These are phyloP conservation scores for Aix galericulata DNA, from an alignment of 2,113 vertebrate species.

Conservation along the genomic window DNA sequence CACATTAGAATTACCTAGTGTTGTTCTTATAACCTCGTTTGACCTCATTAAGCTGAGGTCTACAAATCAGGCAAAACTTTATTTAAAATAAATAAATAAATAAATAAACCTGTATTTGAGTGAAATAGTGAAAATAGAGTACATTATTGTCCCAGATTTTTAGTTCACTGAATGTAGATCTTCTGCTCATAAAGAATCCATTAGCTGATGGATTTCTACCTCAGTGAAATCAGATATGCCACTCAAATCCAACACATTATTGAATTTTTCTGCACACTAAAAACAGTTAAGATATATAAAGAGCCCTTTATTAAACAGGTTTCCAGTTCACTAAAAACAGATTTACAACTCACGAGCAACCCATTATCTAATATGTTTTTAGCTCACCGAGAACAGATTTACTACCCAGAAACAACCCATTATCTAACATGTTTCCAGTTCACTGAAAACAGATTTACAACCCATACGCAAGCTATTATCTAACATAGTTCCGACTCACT, in stretches of 20 bases:
- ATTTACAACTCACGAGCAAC: slow-evolving; percentile 74
- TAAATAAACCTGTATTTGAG: background rate
- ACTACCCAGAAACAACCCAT: slow-evolving; percentile 75
- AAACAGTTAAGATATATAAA: slow-evolving; percentile 55
- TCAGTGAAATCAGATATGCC: slow-evolving; percentile 34
- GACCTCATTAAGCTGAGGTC: background rate
- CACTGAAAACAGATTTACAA: slow-evolving; percentile 83
- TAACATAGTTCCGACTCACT: slow-evolving; percentile 81
- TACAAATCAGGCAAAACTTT: background rate
- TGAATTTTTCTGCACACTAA: slow-evolving; percentile 4
- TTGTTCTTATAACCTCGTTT: background rate
- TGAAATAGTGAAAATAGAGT: background rate
- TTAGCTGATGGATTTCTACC: background rate
- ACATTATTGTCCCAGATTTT: background rate
- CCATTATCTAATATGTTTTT: slow-evolving; percentile 74
- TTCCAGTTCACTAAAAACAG: slow-evolving; percentile 72
- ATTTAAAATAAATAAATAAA: background rate
- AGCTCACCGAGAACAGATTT: slow-evolving; percentile 81
- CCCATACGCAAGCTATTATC: slow-evolving; percentile 80
- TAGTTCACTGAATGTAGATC: background rate
- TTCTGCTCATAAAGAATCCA: slow-evolving; percentile 3
- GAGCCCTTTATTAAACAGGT: slow-evolving; percentile 63
- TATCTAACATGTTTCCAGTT: slow-evolving; percentile 81
- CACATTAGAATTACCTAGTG: background rate
- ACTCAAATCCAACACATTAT: slow-evolving; percentile 6